Evolutionary conservation across 2,888 invertebrate species (phyloP).

Genomic region (Glyphotaelius pellucidus): DNA sequence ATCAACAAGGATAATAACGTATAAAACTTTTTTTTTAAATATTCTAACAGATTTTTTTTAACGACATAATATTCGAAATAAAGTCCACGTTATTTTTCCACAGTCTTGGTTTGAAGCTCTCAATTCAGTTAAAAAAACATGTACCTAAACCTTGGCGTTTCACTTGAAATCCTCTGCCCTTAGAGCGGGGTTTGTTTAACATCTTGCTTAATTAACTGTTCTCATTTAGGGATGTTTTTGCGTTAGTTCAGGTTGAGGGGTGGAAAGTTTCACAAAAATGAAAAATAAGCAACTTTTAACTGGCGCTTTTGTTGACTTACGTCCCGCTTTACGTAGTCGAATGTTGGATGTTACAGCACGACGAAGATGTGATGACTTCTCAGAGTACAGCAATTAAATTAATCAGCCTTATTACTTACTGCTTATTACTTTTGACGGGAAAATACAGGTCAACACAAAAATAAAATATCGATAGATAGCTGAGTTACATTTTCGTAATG

Average conservation of each 20-base stretch:
- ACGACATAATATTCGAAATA: neutral
- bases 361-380: neutral
- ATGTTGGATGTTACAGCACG: neutral
- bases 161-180: neutral
- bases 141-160: neutral
- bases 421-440: too few relatives aligned
- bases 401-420: neutral
- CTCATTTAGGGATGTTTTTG: neutral
- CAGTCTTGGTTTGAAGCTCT: neutral
- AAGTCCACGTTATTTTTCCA: neutral
- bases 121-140: neutral
- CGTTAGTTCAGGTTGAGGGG: neutral
- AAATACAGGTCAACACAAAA: too few relatives aligned
- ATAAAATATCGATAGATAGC: too few relatives aligned
- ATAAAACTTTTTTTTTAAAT: too few relatives aligned
- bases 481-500: too few relatives aligned
- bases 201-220: constrained; percentile 38
- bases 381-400: neutral
- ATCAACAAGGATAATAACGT: too few relatives aligned
- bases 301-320: constrained; percentile 29
- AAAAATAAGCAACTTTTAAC: constrained; percentile 32
- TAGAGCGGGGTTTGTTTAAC: constrained; percentile 17
- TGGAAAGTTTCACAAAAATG: constrained; percentile 15
- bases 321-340: constrained; percentile 11
- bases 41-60: neutral